Percentiles rank a stretch among this genome's conserved stretches.
Conservation (phyloP, 2,797 vertebrate genomes). For the Falco berigora region DNA sequence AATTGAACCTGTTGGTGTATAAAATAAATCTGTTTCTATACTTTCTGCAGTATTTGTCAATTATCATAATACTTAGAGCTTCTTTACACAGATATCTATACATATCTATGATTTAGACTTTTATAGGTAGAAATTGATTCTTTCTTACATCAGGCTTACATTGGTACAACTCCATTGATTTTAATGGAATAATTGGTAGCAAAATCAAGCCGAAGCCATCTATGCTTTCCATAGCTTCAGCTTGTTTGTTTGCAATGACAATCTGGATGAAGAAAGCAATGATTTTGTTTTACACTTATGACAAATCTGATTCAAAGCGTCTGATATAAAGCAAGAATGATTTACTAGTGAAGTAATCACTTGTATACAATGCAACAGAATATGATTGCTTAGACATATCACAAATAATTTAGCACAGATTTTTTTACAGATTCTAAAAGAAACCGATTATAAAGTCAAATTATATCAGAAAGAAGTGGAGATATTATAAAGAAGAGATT, state of each 20-base stretch:
- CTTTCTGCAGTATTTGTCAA: background rate
- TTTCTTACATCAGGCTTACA: constrained; percentile 20
- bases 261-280: constrained; percentile 51
- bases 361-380: background rate
- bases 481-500: background rate
- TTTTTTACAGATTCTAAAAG: background rate
- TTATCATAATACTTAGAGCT: background rate
- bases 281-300: constrained; percentile 19
- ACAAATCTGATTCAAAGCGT: constrained; percentile 31
- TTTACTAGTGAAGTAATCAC: background rate
- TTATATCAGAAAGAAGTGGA: background rate
- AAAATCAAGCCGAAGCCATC: constrained; percentile 31
- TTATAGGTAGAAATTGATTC: background rate
- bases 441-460: constrained; percentile 5
- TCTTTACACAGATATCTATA: background rate
- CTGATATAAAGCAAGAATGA: constrained; percentile 41
- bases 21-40: background rate
- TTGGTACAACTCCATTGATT: constrained; percentile 61
- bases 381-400: background rate
- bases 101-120: background rate
- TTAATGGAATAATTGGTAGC: constrained; percentile 35
- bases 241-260: constrained; percentile 46
- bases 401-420: constrained; percentile 4
- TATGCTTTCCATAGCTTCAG: background rate
- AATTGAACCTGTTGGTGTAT: background rate